phyloP scores from a whole-genome alignment of 2,113 vertebrate species.

The Grantiella picta region DNA sequence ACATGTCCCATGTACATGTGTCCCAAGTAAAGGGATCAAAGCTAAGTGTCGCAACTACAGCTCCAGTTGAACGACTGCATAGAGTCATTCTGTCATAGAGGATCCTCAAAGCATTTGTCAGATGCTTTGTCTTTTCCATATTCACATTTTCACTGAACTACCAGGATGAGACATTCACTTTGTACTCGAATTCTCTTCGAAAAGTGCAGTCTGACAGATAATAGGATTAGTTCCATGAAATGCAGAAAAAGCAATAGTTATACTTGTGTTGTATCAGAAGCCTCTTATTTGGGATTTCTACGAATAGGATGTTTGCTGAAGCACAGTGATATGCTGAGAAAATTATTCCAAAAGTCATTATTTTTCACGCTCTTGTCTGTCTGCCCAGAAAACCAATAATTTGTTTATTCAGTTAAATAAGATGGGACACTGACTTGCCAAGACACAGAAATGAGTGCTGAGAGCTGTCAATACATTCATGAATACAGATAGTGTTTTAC shows the following conservation, averaged over 20 bases:
- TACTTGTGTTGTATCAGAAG: background rate
- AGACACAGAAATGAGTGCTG: background rate
- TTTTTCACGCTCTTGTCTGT: background rate
- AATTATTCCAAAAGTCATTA: slow-evolving; percentile 4
- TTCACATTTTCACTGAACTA: background rate
- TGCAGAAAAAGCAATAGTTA: background rate
- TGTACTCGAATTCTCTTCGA: background rate
- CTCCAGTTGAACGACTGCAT: background rate
- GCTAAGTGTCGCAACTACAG: background rate
- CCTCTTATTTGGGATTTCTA: background rate
- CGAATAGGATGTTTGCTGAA: slow-evolving; percentile 1
- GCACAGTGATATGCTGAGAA: background rate
- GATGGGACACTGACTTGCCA: background rate
- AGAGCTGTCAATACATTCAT: background rate
- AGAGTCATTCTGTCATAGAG: background rate
- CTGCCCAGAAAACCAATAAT: slow-evolving; percentile 11
- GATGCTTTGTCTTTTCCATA: background rate
- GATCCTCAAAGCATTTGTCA: background rate
- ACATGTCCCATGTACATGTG: accelerated
- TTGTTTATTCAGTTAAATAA: slow-evolving; percentile 29
- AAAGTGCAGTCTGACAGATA: background rate
- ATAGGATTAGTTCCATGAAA: slow-evolving; percentile 3
- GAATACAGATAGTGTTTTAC: background rate
- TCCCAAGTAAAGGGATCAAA: background rate
- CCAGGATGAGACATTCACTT: background rate